These are phyloP conservation scores for Tipula helvola DNA, from an alignment of 2,888 invertebrate genomes.

Conservation along the genomic window DNA sequence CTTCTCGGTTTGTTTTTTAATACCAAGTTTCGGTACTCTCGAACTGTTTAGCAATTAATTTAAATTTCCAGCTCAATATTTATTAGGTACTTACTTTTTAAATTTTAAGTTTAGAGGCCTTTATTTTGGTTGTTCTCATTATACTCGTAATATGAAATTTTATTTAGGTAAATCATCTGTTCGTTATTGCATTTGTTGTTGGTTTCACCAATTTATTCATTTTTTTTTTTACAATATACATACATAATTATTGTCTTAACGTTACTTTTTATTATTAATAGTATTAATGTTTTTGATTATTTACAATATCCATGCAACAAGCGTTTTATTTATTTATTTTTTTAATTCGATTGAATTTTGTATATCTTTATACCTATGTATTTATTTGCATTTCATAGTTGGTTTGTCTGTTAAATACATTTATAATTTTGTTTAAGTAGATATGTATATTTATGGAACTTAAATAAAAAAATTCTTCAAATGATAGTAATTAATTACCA, in stretches of 20 bases:
- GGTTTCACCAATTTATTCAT: not conserved
- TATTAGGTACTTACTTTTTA: no score
- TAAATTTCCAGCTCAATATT: no score
- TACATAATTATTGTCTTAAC: slow-evolving; percentile 9
- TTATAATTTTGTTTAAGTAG: not conserved
- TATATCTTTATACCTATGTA: not conserved
- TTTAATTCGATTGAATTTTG: not conserved
- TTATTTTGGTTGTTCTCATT: not conserved
- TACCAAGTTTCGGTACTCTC: no score
- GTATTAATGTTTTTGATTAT: not conserved
- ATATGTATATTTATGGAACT: not conserved
- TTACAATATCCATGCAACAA: slow-evolving; percentile 10
- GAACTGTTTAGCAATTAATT: no score
- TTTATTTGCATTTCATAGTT: not conserved
- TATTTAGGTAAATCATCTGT: not conserved
- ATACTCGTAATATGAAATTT: not conserved
- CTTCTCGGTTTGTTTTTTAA: no score
- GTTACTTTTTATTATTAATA: slow-evolving; percentile 9
- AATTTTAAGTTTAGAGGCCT: no score
- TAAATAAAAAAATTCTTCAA: not conserved
- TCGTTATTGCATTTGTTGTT: slow-evolving; percentile 5
- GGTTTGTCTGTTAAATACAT: not conserved
- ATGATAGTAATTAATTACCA: not conserved
- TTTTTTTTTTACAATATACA: slow-evolving; percentile 7
- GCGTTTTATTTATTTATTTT: not conserved